Evolutionary conservation across 30 jellyfish, hydroid and myxozoan genomes (phyloP), one percentile per base, ranked within the genome.

Genomic region (Hydra vulgaris): DNA sequence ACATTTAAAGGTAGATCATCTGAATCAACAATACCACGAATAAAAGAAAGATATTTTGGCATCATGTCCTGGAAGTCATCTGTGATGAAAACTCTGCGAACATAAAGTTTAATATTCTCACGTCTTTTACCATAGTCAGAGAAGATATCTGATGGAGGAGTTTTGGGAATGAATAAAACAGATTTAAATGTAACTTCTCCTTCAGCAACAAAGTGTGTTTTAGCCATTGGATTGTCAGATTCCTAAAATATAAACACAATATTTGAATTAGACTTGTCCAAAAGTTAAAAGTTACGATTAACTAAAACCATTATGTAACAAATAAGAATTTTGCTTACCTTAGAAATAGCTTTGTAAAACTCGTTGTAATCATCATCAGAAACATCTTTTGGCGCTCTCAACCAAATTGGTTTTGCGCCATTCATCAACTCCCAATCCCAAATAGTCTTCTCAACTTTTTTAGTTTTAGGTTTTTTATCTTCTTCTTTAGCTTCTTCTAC

Each of bases 1-100:
- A 95, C 99, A 84, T 95, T 95, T 84, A 95, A 78, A 66, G 99
- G 99, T 81, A 95, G 77, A 55, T 95, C 99, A 84, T 95, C 99
- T 22, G 97, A 89, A 82, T 95, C 99, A 19, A 95, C 97, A 74
- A 95, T 95, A 0, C 99, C 99, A 68, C 82, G 81, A 85, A 95
- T 79, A 69, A 89, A 89, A 19, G 96, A 79, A 53, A 94, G 83
- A 72, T 89, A 95, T 72, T 95, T 90, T 22, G 99, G 99, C 96
- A 89, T 84, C 97, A 95, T 88, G 79, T 85, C 95, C 56, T 88
- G 94, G 82, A 90, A 88, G 74, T 88, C 94, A 82, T 88, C 97
- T 26, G 97, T 94, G 90, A 95, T 95, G 88, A 88, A 89, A 7
- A 95, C 99, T 18, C 99, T 72, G 17, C 97, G 88, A 25, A 95